Conservation (phyloP, 2,888 invertebrate genomes). For the Acanthopleura granulata region DNA sequence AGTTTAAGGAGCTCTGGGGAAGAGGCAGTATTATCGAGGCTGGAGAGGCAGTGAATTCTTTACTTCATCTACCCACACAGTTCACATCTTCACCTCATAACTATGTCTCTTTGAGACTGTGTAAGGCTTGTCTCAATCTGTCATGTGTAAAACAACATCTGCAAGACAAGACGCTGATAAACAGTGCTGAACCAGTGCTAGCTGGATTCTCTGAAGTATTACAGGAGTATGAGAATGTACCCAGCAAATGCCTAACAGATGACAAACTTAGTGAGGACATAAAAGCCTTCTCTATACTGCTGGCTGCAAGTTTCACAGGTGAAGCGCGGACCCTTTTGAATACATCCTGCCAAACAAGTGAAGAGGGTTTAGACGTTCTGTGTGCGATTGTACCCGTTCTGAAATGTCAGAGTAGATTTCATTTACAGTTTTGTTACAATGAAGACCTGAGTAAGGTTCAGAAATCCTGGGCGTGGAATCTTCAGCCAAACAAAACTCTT, state of each 20-base stretch:
- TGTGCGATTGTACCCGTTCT: not conserved
- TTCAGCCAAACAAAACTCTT: constrained; percentile 10
- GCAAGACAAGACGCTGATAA: not conserved
- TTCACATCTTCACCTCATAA: not conserved
- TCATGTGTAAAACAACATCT: not conserved
- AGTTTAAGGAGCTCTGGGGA: not conserved
- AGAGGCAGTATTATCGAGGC: not conserved
- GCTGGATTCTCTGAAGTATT: not conserved
- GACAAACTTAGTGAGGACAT: not conserved
- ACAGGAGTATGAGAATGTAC: not conserved
- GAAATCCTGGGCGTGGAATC: not conserved
- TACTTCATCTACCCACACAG: not conserved
- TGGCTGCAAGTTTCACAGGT: not conserved
- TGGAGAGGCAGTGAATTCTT: not conserved
- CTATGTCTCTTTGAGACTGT: not conserved
- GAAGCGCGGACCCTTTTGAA: not conserved
- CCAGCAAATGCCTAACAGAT: not conserved
- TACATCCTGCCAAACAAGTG: not conserved
- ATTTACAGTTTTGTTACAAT: not conserved
- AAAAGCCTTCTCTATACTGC: not conserved
- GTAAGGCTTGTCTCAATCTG: not conserved
- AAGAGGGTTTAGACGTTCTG: not conserved
- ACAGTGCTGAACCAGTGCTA: not conserved
- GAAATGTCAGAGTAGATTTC: not conserved
- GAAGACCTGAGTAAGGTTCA: not conserved